Evolutionary conservation across 2,888 invertebrate genomes (phyloP).

Genomic region (Neria commutata): DNA sequence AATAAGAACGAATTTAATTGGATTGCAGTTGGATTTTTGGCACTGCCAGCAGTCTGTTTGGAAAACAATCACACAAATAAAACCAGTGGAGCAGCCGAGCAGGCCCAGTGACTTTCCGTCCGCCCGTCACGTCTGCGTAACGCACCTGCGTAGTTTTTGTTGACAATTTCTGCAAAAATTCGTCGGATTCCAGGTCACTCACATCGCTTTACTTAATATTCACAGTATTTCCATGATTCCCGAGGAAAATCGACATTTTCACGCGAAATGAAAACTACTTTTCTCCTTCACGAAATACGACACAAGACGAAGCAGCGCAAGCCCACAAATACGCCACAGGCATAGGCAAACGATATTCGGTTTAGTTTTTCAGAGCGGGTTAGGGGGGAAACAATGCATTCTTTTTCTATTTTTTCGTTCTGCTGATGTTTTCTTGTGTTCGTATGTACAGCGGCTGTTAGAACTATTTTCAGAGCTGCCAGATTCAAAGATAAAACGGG

Average conservation of each 20-base stretch:
- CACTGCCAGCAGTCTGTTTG: too few species aligned
- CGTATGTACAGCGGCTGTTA: too few species aligned
- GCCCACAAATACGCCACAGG: constrained; percentile 32
- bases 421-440: too few species aligned
- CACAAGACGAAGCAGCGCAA: neutral
- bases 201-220: constrained; percentile 35
- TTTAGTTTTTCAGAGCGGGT: too few species aligned
- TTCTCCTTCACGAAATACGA: constrained; percentile 12
- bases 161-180: constrained; percentile 47
- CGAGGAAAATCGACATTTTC: constrained; percentile 45
- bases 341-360: too few species aligned
- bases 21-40: too few species aligned
- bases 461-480: too few species aligned
- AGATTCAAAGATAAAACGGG: too few species aligned
- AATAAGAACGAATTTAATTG: too few species aligned
- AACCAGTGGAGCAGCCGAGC: constrained; percentile 65
- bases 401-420: too few species aligned
- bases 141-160: constrained; percentile 84
- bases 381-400: constrained; percentile 30
- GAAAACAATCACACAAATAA: neutral
- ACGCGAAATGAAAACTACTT: constrained; percentile 34
- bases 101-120: constrained; percentile 83
- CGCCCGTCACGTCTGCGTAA: constrained; percentile 88
- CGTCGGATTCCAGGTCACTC: constrained; percentile 30
- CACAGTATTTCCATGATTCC: constrained; percentile 34